These are phyloP conservation scores for Dasyornis broadbenti DNA, from an alignment of 2,113 vertebrate genomes.

Conservation along the genomic window DNA sequence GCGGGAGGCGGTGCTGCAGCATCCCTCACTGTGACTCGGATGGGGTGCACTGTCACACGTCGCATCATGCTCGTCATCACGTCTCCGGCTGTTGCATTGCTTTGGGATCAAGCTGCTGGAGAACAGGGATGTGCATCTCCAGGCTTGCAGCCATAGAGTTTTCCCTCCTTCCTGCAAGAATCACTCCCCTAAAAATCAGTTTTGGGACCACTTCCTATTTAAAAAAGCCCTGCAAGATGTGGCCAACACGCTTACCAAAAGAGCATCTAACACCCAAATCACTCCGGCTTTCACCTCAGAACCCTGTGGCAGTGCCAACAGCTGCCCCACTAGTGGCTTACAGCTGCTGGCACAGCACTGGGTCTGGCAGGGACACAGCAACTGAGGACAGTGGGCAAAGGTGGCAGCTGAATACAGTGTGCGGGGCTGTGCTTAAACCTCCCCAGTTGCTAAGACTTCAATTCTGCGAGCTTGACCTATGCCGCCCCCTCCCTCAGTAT, in stretches of 20 bases:
- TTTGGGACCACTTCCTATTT: not conserved
- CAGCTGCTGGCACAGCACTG: not conserved
- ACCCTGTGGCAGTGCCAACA: not conserved
- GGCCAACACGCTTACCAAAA: rapidly evolving
- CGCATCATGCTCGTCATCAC: not conserved
- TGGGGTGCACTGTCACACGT: rapidly evolving
- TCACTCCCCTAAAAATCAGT: not conserved
- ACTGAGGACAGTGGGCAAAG: not conserved
- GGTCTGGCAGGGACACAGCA: not conserved
- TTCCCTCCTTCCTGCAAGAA: not conserved
- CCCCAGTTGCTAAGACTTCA: constrained; percentile 22
- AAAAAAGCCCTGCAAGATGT: not conserved
- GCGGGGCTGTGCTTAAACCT: not conserved
- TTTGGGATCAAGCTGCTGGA: not conserved
- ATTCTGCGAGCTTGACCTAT: constrained; percentile 37
- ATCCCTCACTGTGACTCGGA: not conserved
- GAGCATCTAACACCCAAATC: not conserved
- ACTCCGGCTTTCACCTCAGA: not conserved
- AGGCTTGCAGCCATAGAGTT: rapidly evolving
- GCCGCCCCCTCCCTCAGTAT: constrained; percentile 20
- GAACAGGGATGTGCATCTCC: rapidly evolving
- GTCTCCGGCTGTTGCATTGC: rapidly evolving
- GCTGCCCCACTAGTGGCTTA: not conserved
- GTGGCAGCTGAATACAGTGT: not conserved
- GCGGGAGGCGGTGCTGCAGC: not conserved